Percentiles rank a stretch among this genome's conserved stretches.
Conservation (phyloP, 2,113 vertebrate genomes). For the Sander vitreus region DNA sequence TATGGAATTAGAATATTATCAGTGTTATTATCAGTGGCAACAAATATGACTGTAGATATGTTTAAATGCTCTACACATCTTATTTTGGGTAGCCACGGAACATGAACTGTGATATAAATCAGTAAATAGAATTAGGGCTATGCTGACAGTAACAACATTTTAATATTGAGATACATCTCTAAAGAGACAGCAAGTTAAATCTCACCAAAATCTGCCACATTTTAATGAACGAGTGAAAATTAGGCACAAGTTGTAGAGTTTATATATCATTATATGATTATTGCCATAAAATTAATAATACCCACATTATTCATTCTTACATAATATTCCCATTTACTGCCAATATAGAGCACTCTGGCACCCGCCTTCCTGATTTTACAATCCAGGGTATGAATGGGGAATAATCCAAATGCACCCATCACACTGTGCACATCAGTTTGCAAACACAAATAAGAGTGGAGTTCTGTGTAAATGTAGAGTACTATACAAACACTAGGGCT, state of each 20-base stretch:
- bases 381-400: not conserved
- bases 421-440: not conserved
- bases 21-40: not conserved
- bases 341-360: not conserved
- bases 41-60: not conserved
- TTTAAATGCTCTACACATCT: not conserved
- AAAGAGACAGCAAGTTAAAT: not conserved
- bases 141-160: not conserved
- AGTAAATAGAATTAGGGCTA: not conserved
- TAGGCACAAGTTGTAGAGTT: not conserved
- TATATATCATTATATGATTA: not conserved
- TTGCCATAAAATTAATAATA: not conserved
- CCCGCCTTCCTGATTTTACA: no score
- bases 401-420: not conserved
- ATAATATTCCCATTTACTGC: not conserved
- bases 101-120: not conserved
- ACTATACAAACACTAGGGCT: not conserved
- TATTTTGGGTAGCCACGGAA: no score
- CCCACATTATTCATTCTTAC: not conserved
- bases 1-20: constrained; percentile 56
- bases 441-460: not conserved
- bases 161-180: not conserved
- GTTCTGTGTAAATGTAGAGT: not conserved
- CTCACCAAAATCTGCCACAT: not conserved
- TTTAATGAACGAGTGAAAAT: not conserved